Evolutionary conservation across 2,888 invertebrate genomes (phyloP).

Genomic region (Automeris io): DNA sequence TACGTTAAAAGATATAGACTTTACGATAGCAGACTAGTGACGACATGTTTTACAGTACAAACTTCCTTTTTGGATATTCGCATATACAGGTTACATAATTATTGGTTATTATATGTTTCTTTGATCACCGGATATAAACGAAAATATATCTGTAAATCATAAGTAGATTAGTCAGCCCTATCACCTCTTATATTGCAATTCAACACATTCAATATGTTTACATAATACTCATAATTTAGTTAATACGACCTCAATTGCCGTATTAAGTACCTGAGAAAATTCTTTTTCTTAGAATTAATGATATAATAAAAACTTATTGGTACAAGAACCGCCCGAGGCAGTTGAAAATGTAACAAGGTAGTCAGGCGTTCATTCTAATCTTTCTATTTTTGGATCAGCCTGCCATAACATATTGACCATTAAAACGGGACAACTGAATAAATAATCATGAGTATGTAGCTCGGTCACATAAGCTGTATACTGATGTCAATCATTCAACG

Average conservation of each 20-base stretch:
- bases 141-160: no score
- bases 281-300: constrained; percentile 9
- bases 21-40: no score
- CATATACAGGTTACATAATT: no score
- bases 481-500: constrained; percentile 43
- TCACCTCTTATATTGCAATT: no score
- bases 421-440: constrained; percentile 39
- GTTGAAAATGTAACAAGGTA: constrained; percentile 49
- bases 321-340: constrained; percentile 16
- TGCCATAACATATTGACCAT: constrained; percentile 26
- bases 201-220: not conserved
- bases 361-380: constrained; percentile 38
- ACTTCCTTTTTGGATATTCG: no score
- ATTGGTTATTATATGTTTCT: no score
- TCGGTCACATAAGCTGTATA: constrained; percentile 35
- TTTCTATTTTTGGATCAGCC: constrained; percentile 42
- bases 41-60: no score
- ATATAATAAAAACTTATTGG: constrained; percentile 6
- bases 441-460: constrained; percentile 42
- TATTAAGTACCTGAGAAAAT: constrained; percentile 1
- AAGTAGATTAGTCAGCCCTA: no score
- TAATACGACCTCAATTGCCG: not conserved
- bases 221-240: not conserved
- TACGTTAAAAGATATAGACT: no score
- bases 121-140: no score